Base-by-base conservation (phyloP, 1,140 invertebrate species). In the Hestina assimilis region DNA sequence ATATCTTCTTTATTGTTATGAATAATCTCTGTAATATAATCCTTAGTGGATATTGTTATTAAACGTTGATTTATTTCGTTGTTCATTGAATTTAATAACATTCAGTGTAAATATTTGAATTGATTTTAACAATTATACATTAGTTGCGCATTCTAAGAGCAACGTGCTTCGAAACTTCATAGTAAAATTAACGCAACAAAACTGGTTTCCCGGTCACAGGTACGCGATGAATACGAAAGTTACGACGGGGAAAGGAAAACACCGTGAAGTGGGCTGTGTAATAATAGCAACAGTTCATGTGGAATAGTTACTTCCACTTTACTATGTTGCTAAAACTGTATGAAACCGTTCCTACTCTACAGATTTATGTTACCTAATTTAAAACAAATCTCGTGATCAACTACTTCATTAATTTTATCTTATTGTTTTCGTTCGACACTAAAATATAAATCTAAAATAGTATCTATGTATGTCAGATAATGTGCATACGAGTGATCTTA, bases 211-310 rank as follows among this genome's bases (percentile, higher is more conserved):
- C 54, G 28, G 60, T 57, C 33, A 29, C 35, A 21, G 35, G 48
- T 51, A 41, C 21, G 31, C 50, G 48, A 41, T 54, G 55, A 58
- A 63, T 58, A 52, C 50, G 54, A 63, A 63, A 58, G 60, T 63
- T 47, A 58, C 41, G 8, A 50, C 47, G 46, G 31, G 26, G 42
- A 62, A 62, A 51, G 59, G 53, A 42, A 62, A 54, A 54, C 29
- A 53, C 35, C 33, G 59, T 57, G 45, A 52, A 52, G 41, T 61
- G 38, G 40, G n/a, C 45, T 50, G 45, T 54, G 41, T 51, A 41
- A 52, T 59, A 52, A 29, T 52, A 46, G 23, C 40, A 45, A 33
- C 12, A 35, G 28, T 38, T 54, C 23, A 21, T 4, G 5, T 52
- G 20, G 35, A 45, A 12, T 9, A 47, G 15, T 33, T 33, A 47